phyloP scores from a whole-genome alignment of 2,113 vertebrate genomes.

The Toxotes chatareus region DNA sequence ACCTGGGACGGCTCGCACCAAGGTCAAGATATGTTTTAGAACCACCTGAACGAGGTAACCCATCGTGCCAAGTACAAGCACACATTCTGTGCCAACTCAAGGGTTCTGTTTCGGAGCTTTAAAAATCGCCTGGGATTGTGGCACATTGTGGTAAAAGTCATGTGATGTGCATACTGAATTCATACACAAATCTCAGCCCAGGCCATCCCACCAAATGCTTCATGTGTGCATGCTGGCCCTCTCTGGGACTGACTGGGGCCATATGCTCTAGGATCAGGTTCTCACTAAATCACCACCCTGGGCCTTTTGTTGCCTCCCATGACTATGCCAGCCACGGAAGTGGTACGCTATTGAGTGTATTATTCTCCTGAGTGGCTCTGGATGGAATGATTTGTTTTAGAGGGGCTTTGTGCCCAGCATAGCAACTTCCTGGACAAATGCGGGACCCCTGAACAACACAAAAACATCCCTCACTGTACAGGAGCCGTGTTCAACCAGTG shows the following conservation, averaged over 20 bases:
- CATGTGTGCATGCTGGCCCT: conserved; percentile 31
- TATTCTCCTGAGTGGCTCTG: conserved; percentile 63
- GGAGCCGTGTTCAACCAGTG: conserved; percentile 15
- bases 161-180: too few species aligned
- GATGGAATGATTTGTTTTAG: conserved; percentile 56
- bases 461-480: conserved; percentile 37
- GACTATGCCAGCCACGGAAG: conserved; percentile 49
- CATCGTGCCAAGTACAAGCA: too few species aligned
- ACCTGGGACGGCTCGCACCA: too few species aligned
- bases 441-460: conserved; percentile 20
- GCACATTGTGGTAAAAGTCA: too few species aligned
- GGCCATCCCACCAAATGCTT: conserved; percentile 1
- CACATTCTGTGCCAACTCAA: too few species aligned
- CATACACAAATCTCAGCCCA: too few species aligned
- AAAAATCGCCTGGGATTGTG: too few species aligned
- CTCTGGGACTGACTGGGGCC: conserved; percentile 31
- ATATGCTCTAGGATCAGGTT: conserved; percentile 72
- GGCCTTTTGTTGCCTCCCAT: conserved; percentile 52
- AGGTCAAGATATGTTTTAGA: too few species aligned
- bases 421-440: conserved; percentile 57
- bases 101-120: too few species aligned
- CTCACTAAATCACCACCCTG: conserved; percentile 55
- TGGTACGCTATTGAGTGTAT: conserved; percentile 41
- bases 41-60: background rate
- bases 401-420: conserved; percentile 51